Conservation (phyloP, 35 echinoderm and acorn worm genomes). For the Heliocidaris erythrogramma region DNA sequence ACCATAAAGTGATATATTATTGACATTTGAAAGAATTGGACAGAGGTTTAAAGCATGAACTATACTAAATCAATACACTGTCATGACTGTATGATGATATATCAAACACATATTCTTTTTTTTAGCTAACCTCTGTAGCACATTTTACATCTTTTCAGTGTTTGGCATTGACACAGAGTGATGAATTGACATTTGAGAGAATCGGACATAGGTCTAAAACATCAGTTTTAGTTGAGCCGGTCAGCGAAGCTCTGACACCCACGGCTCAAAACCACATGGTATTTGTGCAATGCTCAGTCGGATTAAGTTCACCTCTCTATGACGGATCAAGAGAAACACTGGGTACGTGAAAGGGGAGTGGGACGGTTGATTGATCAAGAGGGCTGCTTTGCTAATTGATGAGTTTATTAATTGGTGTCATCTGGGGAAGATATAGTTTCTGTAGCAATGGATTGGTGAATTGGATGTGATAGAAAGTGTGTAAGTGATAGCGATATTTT, state of each 20-base stretch:
- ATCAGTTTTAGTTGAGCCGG: background rate
- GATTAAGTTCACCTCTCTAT: background rate
- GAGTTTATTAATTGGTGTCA: conserved; percentile 2
- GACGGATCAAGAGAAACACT: background rate
- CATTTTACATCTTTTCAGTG: too few relatives aligned
- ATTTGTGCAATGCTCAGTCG: background rate
- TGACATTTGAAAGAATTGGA: too few relatives aligned
- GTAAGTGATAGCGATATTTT: background rate
- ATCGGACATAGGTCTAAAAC: background rate
- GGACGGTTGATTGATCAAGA: background rate
- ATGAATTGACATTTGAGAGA: background rate
- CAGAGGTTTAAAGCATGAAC: too few relatives aligned
- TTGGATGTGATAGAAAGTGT: background rate
- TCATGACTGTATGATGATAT: too few relatives aligned
- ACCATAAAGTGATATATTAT: too few relatives aligned
- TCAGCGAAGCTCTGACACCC: background rate
- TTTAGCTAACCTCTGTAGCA: too few relatives aligned
- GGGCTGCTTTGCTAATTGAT: background rate
- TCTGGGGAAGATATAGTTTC: background rate
- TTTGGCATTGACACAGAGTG: too few relatives aligned
- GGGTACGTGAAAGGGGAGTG: background rate
- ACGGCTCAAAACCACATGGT: background rate
- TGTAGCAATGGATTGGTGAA: background rate
- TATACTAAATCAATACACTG: too few relatives aligned
- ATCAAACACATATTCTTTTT: too few relatives aligned